phyloP scores from a whole-genome alignment of 2,113 vertebrate genomes.

The Protobothrops mucrosquamatus region DNA sequence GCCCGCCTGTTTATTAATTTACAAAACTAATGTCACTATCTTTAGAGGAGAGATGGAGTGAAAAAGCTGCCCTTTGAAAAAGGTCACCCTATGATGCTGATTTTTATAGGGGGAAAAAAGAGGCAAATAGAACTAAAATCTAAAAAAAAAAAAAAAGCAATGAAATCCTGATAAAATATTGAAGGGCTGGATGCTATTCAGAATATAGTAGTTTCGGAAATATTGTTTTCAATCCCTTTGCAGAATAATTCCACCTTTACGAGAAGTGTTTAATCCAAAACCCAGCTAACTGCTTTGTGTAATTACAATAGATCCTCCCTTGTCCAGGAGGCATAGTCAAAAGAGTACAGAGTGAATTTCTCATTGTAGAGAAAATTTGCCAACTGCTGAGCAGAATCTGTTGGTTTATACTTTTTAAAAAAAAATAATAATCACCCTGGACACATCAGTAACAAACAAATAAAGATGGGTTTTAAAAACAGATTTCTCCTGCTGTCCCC shows the following conservation, averaged over 20 bases:
- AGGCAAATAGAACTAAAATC: slow-evolving; percentile 45
- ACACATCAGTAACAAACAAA: background rate
- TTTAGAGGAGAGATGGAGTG: slow-evolving; percentile 65
- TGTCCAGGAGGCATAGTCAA: slow-evolving; percentile 42
- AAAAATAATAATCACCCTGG: background rate
- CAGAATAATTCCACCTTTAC: slow-evolving; percentile 55
- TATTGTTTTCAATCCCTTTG: slow-evolving; percentile 46
- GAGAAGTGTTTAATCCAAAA: slow-evolving; percentile 52
- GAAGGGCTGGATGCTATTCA: slow-evolving; percentile 45
- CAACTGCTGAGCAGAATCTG: slow-evolving; percentile 12
- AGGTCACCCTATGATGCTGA: slow-evolving; percentile 54
- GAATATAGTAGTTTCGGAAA: slow-evolving; percentile 5
- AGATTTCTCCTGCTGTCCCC: background rate
- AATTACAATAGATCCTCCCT: slow-evolving; percentile 47
- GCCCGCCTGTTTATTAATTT: slow-evolving; percentile 71
- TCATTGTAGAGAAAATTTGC: fast-evolving
- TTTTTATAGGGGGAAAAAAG: slow-evolving; percentile 23
- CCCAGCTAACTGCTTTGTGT: slow-evolving; percentile 37
- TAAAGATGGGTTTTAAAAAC: background rate
- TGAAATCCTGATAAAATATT: slow-evolving; percentile 50
- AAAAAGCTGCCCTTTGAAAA: slow-evolving; percentile 60
- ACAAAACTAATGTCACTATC: slow-evolving; percentile 65
- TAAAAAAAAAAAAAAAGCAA: background rate
- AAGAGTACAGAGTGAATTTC: slow-evolving; percentile 30
- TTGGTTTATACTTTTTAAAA: background rate